Conservation (phyloP, 2,797 vertebrate species). For the Sebastes ruberrimus region DNA sequence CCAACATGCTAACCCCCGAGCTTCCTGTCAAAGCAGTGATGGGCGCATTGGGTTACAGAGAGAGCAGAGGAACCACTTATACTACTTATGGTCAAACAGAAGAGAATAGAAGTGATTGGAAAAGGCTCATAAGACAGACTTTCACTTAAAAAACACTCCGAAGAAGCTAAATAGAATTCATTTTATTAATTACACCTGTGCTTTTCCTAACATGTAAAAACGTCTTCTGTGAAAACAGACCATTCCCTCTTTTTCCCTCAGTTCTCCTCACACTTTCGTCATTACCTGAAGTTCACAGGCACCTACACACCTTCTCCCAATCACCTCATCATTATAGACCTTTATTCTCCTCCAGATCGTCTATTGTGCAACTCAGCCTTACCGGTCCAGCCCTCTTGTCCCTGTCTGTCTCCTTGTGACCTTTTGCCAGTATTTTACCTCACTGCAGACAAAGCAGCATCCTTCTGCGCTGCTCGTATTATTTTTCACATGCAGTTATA, state of each 20-base stretch:
- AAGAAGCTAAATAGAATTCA: background rate
- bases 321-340: background rate
- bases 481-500: no score
- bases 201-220: background rate
- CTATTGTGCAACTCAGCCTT: background rate
- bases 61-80: background rate
- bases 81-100: background rate
- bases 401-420: background rate
- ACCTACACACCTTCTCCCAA: background rate
- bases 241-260: background rate
- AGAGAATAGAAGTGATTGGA: background rate
- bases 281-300: background rate
- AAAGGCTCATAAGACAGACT: background rate
- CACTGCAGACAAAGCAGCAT: no score
- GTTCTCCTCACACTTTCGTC: background rate
- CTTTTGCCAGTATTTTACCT: no score
- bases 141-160: background rate
- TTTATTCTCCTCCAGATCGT: background rate
- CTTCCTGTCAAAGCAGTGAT: constrained; percentile 66
- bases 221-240: background rate
- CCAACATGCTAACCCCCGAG: constrained; percentile 44
- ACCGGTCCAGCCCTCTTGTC: background rate
- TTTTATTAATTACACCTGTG: background rate
- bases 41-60: constrained; percentile 13
- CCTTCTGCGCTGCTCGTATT: no score